Evolutionary conservation across 2,888 invertebrate genomes (phyloP).

Genomic region (Keiferia lycopersicella): DNA sequence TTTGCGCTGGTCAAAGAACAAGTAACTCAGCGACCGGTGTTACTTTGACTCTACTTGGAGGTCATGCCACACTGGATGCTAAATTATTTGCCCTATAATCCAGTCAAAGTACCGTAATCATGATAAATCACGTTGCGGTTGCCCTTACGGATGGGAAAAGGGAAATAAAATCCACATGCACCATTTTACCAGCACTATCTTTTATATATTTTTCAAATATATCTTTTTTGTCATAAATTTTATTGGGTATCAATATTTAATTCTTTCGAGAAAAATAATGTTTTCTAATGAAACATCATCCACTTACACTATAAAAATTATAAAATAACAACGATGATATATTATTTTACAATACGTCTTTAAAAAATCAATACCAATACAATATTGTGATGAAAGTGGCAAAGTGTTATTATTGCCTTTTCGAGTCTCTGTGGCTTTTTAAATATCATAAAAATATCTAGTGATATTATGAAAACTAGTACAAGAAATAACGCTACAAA

Average conservation of each 20-base stretch:
- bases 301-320: conserved; percentile 58
- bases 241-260: conserved; percentile 52
- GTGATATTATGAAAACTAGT: conserved; percentile 23
- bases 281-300: conserved; percentile 56
- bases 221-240: conserved; percentile 49
- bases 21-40: too few species aligned
- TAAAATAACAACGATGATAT: conserved; percentile 61
- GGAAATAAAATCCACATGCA: conserved; percentile 70
- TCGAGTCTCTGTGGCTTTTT: conserved; percentile 18
- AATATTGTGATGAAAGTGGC: conserved; percentile 35
- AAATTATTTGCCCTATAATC: too few species aligned
- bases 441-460: conserved; percentile 26
- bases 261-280: conserved; percentile 63
- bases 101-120: too few species aligned
- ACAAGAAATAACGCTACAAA: conserved; percentile 34
- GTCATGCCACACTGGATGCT: too few species aligned
- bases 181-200: conserved; percentile 63
- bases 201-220: conserved; percentile 38
- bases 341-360: conserved; percentile 52
- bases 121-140: too few species aligned
- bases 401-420: conserved; percentile 18
- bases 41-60: too few species aligned
- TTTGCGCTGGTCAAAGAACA: too few species aligned
- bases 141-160: conserved; percentile 33
- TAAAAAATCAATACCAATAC: conserved; percentile 39